Percentiles rank a stretch among this genome's conserved stretches.
phyloP scores from a whole-genome alignment of 2,797 vertebrate genomes.

The Neosilurus mollespiculum region DNA sequence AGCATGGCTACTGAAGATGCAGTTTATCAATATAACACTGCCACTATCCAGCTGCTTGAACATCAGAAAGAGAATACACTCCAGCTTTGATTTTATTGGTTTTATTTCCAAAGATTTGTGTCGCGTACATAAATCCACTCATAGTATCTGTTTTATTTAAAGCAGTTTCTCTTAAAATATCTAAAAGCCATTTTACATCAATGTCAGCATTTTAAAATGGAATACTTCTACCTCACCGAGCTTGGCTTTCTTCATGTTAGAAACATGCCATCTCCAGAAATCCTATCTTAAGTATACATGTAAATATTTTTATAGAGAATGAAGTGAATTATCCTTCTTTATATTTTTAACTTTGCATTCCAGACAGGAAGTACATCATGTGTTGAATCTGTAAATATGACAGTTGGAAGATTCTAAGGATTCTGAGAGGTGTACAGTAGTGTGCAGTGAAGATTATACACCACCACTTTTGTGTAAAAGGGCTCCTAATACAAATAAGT shows the following conservation, averaged over 20 bases:
- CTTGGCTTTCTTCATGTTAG: conserved; percentile 9
- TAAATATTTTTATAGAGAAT: conserved; percentile 64
- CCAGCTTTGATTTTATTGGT: conserved; percentile 1
- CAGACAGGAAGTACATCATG: conserved; percentile 42
- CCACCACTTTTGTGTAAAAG: too few species aligned
- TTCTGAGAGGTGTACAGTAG: neutral
- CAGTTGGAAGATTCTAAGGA: conserved; percentile 15
- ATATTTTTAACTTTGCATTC: conserved; percentile 64
- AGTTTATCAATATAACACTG: conserved; percentile 9
- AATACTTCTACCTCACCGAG: conserved; percentile 28
- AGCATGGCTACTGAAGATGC: neutral
- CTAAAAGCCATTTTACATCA: neutral
- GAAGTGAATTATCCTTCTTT: conserved; percentile 55
- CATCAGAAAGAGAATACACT: conserved; percentile 1
- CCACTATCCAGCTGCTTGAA: neutral
- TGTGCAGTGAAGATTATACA: too few species aligned
- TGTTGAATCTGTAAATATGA: conserved; percentile 31
- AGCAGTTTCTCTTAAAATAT: neutral
- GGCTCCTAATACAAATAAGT: too few species aligned
- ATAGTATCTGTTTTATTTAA: neutral
- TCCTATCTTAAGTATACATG: conserved; percentile 55
- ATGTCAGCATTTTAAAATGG: conserved; percentile 19
- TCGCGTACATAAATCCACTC: neutral
- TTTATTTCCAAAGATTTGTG: neutral
- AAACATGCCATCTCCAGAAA: conserved; percentile 34